Percentiles rank a stretch among this genome's conserved stretches.
phyloP scores from a whole-genome alignment of 2,797 vertebrate genomes.

The Dallia pectoralis region DNA sequence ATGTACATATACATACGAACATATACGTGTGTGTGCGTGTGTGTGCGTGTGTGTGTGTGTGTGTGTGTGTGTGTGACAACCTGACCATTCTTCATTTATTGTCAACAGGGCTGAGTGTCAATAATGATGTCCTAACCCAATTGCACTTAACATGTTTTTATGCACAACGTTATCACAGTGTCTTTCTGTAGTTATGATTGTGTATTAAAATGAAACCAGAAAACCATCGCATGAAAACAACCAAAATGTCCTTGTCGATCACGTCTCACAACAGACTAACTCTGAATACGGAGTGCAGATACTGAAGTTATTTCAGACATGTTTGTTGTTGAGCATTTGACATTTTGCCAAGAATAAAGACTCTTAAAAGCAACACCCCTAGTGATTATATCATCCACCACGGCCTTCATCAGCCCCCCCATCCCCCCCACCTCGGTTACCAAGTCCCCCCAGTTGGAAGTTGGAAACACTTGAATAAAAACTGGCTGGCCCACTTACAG shows the following conservation, averaged over 20 bases:
- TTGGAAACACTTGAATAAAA: background rate
- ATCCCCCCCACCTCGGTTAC: too few species aligned
- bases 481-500: background rate
- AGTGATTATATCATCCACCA: too few species aligned
- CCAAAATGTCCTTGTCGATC: background rate
- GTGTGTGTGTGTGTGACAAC: background rate
- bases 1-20: conserved; percentile 36
- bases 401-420: too few species aligned
- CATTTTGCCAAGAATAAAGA: too few species aligned
- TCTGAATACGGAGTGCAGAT: background rate
- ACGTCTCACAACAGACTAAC: background rate
- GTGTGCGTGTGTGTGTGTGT: too few species aligned
- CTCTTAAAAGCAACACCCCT: too few species aligned
- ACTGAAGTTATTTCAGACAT: too few species aligned
- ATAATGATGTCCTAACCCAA: background rate
- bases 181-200: background rate
- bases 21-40: too few species aligned
- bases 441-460: background rate
- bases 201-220: background rate
- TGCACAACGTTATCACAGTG: background rate
- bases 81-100: conserved; percentile 49
- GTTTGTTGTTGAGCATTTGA: too few species aligned
- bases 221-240: background rate
- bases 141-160: background rate
- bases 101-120: conserved; percentile 7